Percentiles rank a stretch among this genome's conserved stretches.
Conservation (phyloP, 2,888 invertebrate genomes). For the Morpho achilles region DNA sequence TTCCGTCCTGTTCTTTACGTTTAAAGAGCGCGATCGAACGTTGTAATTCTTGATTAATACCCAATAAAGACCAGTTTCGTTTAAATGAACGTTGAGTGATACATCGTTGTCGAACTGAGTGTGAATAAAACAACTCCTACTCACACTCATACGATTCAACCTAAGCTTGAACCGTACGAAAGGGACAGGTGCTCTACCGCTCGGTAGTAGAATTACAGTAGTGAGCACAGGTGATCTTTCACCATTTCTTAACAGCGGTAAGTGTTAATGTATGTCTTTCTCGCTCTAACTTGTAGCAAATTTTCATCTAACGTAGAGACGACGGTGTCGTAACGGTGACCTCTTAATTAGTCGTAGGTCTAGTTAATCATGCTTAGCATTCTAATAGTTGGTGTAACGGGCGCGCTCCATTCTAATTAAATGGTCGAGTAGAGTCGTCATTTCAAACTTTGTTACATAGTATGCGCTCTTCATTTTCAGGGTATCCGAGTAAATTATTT, state of each 20-base stretch:
- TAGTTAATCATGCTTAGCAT: slow-evolving; percentile 67
- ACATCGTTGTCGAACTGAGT: slow-evolving; percentile 37
- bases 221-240: slow-evolving; percentile 80
- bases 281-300: slow-evolving; percentile 45
- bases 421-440: slow-evolving; percentile 46
- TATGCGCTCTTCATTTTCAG: slow-evolving; percentile 34
- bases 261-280: slow-evolving; percentile 65
- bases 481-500: slow-evolving; percentile 35
- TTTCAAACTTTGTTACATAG: slow-evolving; percentile 44
- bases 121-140: slow-evolving; percentile 69
- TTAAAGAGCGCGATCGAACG: slow-evolving; percentile 28
- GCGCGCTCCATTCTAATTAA: slow-evolving; percentile 56
- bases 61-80: slow-evolving; percentile 35
- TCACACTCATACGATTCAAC: slow-evolving; percentile 75
- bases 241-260: slow-evolving; percentile 59
- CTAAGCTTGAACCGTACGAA: slow-evolving; percentile 75
- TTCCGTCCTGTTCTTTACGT: slow-evolving; percentile 64
- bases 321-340: slow-evolving; percentile 41
- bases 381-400: slow-evolving; percentile 55
- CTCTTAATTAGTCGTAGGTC: slow-evolving; percentile 59
- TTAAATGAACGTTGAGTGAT: slow-evolving; percentile 25
- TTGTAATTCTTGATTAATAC: slow-evolving; percentile 14
- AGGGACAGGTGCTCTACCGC: slow-evolving; percentile 77
- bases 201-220: slow-evolving; percentile 75
- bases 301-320: slow-evolving; percentile 40